Conservation (phyloP, 2,797 vertebrate genomes). For the Paratrypauchen microcephalus region DNA sequence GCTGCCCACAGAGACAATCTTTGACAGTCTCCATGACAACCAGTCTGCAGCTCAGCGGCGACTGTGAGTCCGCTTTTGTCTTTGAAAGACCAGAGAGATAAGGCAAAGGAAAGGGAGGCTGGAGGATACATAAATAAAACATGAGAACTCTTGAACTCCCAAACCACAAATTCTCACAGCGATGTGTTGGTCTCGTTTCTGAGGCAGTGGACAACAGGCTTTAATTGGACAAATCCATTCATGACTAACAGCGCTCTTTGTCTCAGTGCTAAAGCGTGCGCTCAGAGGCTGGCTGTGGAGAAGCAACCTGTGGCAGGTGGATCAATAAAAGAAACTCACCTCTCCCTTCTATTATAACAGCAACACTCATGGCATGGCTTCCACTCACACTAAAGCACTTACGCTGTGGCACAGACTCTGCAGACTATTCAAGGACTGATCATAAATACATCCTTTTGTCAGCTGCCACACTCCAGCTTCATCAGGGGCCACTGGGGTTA, state of each 20-base stretch:
- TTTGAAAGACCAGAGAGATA: slow-evolving; percentile 73
- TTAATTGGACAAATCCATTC: slow-evolving; percentile 50
- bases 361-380: slow-evolving; percentile 43
- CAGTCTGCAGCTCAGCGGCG: slow-evolving; percentile 71
- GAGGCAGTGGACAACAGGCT: slow-evolving; percentile 15
- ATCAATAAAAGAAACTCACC: slow-evolving; percentile 51
- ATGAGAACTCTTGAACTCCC: slow-evolving; percentile 57
- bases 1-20: slow-evolving; percentile 45
- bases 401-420: slow-evolving; percentile 14
- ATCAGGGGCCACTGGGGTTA: slow-evolving; percentile 39
- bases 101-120: slow-evolving; percentile 57
- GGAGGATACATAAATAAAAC: slow-evolving; percentile 71
- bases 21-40: slow-evolving; percentile 85
- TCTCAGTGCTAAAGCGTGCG: slow-evolving; percentile 25
- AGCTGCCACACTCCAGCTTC: slow-evolving; percentile 29
- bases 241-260: slow-evolving; percentile 6
- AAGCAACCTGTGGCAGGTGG: slow-evolving; percentile 50
- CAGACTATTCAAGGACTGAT: slow-evolving; percentile 27
- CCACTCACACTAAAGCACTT: slow-evolving; percentile 53
- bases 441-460: slow-evolving; percentile 33
- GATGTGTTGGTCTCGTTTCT: slow-evolving; percentile 38
- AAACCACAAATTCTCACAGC: slow-evolving; percentile 42
- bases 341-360: slow-evolving; percentile 40
- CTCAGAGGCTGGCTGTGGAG: slow-evolving; percentile 28
- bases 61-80: slow-evolving; percentile 77